Percentiles rank a stretch among this genome's conserved stretches.
phyloP scores from a whole-genome alignment of 2,888 invertebrate genomes.

The Lasioglossum calceatum region DNA sequence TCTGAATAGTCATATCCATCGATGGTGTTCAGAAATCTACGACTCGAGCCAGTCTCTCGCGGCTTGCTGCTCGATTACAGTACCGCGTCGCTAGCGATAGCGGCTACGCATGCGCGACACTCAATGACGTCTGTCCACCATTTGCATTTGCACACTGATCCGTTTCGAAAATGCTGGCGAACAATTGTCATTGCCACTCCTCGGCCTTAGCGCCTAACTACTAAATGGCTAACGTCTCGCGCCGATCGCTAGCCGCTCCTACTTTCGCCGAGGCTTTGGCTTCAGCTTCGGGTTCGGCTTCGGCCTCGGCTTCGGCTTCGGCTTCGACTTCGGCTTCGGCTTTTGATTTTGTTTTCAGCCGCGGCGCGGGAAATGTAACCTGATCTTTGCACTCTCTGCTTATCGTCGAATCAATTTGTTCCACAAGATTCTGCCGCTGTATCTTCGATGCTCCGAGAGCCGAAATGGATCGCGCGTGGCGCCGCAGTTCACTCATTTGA shows the following conservation, averaged over 20 bases:
- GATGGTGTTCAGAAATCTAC: conserved; percentile 13
- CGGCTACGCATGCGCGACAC: conserved; percentile 47
- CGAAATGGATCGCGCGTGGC: not conserved
- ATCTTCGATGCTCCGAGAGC: not conserved
- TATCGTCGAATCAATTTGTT: no score
- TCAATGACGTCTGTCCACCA: conserved; percentile 37
- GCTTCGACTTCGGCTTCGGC: no score
- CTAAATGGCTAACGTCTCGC: not conserved
- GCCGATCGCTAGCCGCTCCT: no score
- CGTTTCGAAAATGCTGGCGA: not conserved
- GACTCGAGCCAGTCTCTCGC: not conserved
- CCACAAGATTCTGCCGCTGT: no score
- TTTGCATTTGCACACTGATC: conserved; percentile 29
- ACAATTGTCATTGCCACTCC: not conserved
- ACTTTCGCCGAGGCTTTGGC: no score
- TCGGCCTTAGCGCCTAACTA: not conserved
- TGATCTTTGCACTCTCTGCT: no score
- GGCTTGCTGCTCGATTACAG: conserved; percentile 2
- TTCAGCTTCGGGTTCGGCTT: no score
- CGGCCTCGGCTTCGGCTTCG: no score
- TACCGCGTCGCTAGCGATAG: conserved; percentile 12
- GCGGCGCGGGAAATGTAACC: no score
- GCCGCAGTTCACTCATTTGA: not conserved
- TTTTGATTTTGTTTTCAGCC: no score
- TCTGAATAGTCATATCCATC: not conserved